phyloP scores from a whole-genome alignment of 64 coral and sea anemone species.

The Platygyra sinensis region DNA sequence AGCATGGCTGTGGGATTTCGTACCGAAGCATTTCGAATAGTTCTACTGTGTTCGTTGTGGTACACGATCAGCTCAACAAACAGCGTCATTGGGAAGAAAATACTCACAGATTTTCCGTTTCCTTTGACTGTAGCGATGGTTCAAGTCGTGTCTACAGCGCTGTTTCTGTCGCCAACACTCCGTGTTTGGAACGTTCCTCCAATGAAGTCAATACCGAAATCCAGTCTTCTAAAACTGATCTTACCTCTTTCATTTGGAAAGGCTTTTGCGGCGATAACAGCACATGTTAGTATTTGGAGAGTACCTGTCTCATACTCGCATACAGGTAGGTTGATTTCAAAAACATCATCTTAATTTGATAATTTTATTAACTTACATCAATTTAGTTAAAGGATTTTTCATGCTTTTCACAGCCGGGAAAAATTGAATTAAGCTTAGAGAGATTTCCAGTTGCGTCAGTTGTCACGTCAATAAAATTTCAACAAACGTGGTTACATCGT shows the following conservation, averaged over 20 bases:
- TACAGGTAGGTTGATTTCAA: constrained; percentile 72
- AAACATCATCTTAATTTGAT: no score
- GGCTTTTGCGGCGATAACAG: constrained; percentile 83
- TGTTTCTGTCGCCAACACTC: constrained; percentile 83
- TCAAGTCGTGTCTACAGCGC: constrained; percentile 76
- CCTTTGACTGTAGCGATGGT: constrained; percentile 86
- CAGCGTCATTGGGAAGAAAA: constrained; percentile 89
- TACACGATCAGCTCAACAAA: constrained; percentile 98
- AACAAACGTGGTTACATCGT: no score
- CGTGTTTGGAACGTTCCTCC: constrained; percentile 72
- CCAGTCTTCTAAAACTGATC: constrained; percentile 76
- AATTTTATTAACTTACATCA: no score
- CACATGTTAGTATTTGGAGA: constrained; percentile 96
- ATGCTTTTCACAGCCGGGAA: no score
- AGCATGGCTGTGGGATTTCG: constrained; percentile 63
- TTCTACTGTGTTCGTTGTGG: constrained; percentile 82
- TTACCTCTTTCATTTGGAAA: constrained; percentile 94
- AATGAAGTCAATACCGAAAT: constrained; percentile 57
- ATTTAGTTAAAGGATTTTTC: no score
- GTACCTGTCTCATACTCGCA: constrained; percentile 97
- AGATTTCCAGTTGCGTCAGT: no score
- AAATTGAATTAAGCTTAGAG: no score
- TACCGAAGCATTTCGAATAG: constrained; percentile 69
- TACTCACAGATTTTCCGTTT: constrained; percentile 84
- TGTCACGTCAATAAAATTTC: no score